Evolutionary conservation across 2,113 vertebrate species (phyloP).

Genomic region (Narcine bancroftii): DNA sequence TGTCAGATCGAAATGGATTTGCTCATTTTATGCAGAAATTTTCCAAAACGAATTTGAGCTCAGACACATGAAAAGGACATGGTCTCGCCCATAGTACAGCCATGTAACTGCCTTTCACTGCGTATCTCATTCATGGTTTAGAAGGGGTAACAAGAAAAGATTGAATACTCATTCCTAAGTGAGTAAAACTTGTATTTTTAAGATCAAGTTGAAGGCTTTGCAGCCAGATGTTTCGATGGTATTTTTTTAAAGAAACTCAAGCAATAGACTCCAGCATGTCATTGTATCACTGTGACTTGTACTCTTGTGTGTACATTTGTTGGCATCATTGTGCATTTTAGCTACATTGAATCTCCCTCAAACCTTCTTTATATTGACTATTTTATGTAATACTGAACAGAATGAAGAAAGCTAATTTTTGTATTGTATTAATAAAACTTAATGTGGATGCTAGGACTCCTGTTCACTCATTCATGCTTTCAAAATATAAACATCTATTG

Average conservation of each 20-base stretch:
- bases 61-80: not conserved
- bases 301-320: not conserved
- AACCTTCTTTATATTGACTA: not conserved
- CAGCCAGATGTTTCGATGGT: not conserved
- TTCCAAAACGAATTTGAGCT: not conserved
- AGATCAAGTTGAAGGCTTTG: not conserved
- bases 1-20: not conserved
- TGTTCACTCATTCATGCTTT: not conserved
- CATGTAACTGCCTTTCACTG: not conserved
- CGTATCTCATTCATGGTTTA: not conserved
- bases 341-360: not conserved
- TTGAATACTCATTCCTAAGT: not conserved
- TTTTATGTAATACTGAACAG: not conserved
- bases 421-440: not conserved
- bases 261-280: not conserved
- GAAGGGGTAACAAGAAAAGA: not conserved
- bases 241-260: not conserved
- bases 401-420: not conserved
- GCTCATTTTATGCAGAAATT: not conserved
- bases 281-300: not conserved
- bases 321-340: not conserved
- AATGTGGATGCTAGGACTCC: not conserved
- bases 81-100: not conserved
- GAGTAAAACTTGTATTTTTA: not conserved
- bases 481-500: too few species aligned